These are phyloP conservation scores for Gobiocypris rarus DNA, from an alignment of 2,113 vertebrate genomes.

Conservation along the genomic window DNA sequence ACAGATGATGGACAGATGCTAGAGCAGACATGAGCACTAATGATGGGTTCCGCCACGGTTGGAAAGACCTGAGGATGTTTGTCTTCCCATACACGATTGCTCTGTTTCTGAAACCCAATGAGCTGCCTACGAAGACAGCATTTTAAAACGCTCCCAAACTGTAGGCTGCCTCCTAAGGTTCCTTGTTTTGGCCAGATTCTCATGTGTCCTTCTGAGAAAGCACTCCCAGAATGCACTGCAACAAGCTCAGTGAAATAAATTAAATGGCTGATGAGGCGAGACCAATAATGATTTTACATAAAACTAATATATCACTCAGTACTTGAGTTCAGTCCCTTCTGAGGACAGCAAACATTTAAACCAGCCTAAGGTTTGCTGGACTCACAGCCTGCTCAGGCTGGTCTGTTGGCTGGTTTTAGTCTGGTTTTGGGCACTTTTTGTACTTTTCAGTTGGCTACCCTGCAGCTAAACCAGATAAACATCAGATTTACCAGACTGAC, in stretches of 20 bases:
- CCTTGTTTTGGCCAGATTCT: not conserved
- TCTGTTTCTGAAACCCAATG: not conserved
- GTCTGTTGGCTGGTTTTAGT: no score
- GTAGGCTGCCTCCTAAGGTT: not conserved
- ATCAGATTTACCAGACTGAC: no score
- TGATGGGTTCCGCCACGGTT: not conserved
- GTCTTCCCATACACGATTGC: not conserved
- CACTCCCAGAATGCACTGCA: not conserved
- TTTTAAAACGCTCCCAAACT: not conserved
- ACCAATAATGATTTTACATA: not conserved
- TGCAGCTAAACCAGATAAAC: no score
- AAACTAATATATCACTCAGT: not conserved
- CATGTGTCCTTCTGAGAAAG: not conserved
- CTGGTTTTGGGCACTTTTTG: no score
- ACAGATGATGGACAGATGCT: conserved; percentile 4
- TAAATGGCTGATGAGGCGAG: not conserved
- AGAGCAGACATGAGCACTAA: not conserved
- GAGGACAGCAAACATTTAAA: no score
- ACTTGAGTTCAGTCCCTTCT: not conserved
- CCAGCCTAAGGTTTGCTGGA: no score
- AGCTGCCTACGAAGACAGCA: not conserved
- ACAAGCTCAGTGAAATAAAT: not conserved
- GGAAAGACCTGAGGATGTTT: not conserved
- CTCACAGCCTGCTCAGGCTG: no score
- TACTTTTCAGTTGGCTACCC: no score